Base-by-base conservation (phyloP, 2,888 invertebrate genomes). In the Bursaphelenchus okinawaensis region DNA sequence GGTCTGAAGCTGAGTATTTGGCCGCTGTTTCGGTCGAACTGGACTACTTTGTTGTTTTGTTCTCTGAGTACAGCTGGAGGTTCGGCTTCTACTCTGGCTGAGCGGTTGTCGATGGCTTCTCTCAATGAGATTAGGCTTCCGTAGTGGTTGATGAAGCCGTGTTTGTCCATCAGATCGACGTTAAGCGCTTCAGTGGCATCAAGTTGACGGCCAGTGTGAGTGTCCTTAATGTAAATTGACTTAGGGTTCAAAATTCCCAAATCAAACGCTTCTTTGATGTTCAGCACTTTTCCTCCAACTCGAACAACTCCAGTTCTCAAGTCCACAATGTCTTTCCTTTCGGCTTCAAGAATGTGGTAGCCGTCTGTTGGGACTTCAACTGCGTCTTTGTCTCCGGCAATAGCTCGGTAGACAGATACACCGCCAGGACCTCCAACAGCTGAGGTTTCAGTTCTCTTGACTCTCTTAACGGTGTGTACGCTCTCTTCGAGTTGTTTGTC, bases 121-220 rank as follows among this genome's bases (percentile, higher is more conserved):
- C 78, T 79, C 50, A 82, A 68, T 29, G 66, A 75, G 16, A 75
- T 55, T 8, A 62, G 66, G 12, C 69, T 58, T 20, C 73, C 71
- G 29, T 67, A 60, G 24, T 72, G 68, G 20, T 73, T 70, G 7
- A 81, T 68, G 16, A 70, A 67, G 56, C 82, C 82, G 67, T 78
- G 70, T 8, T 68, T 61, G 51, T 75, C 76, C 69, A 83, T 74
- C 23, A 78, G 87, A 63, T 92, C 92, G 71, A 90, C 87, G 62
- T 89, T 87, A 23, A 94, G 86, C 0, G 94, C 95, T 84, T 93
- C 89, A 67, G 88, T 88, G 56, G 94, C 89, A n/a, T 88, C 89
- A 9, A 94, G 80, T 1, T 88, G 83, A 74, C 91, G 89, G 62
- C 92, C 90, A 66, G 89, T 88, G 79, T 90, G 88, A 0, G 90